Evolutionary conservation across 2,113 vertebrate genomes (phyloP).

Genomic region (Lampris incognitus): DNA sequence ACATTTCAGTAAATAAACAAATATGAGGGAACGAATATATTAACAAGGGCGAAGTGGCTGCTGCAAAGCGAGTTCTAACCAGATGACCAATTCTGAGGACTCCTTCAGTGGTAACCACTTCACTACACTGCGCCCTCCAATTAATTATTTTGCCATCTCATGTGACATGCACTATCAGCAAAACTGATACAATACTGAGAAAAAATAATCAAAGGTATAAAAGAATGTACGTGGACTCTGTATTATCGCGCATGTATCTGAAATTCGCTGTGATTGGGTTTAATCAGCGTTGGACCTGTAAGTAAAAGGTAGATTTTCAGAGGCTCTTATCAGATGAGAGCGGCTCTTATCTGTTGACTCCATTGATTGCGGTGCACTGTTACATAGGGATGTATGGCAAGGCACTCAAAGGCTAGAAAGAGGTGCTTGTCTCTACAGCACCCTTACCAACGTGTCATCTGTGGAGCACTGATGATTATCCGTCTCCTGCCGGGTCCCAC

Average conservation of each 20-base stretch:
- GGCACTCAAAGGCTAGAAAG: slow-evolving; percentile 68
- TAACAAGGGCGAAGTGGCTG: too few species aligned
- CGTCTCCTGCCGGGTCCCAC: slow-evolving; percentile 29
- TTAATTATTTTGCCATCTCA: too few species aligned
- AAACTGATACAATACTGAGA: background rate
- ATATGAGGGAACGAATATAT: too few species aligned
- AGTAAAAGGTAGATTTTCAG: slow-evolving; percentile 72
- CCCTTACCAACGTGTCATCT: slow-evolving; percentile 56
- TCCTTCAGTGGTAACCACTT: too few species aligned
- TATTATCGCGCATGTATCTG: slow-evolving; percentile 37
- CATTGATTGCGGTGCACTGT: slow-evolving; percentile 76
- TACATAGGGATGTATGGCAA: slow-evolving; percentile 69
- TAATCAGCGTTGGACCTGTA: slow-evolving; percentile 77
- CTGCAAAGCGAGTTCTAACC: too few species aligned
- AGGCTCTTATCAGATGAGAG: slow-evolving; percentile 81
- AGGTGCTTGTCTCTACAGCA: slow-evolving; percentile 68
- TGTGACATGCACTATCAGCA: background rate
- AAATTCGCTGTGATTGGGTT: slow-evolving; percentile 46
- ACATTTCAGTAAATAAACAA: background rate
- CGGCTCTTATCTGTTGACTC: slow-evolving; percentile 78
- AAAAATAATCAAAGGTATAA: background rate
- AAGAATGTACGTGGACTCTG: slow-evolving; percentile 7
- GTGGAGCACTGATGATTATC: slow-evolving; percentile 72
- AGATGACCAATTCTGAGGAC: too few species aligned
- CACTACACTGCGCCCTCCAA: too few species aligned